Conservation (phyloP, 2,888 invertebrate genomes). For the Noctua pronuba region DNA sequence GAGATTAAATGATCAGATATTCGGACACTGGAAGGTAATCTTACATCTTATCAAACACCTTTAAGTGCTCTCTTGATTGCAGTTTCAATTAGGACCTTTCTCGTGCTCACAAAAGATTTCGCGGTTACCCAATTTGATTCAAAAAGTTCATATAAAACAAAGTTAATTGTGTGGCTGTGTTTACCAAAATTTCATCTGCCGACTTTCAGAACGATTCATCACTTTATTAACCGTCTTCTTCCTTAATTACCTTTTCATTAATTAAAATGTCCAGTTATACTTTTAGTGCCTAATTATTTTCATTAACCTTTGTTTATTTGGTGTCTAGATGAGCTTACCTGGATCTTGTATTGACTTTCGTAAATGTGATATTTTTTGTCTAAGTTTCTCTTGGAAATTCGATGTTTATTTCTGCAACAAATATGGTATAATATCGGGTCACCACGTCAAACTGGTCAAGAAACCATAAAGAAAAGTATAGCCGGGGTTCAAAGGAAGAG, state of each 20-base stretch:
- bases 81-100: constrained; percentile 33
- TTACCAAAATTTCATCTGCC: constrained; percentile 24
- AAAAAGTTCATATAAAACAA: constrained; percentile 30
- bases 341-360: constrained; percentile 19
- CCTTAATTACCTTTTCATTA: constrained; percentile 41
- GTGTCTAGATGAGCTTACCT: constrained; percentile 24
- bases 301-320: constrained; percentile 59
- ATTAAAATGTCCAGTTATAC: constrained; percentile 38
- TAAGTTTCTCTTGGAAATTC: constrained; percentile 19
- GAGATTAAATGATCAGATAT: constrained; percentile 9
- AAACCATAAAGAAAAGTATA: neutral
- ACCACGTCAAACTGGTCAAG: neutral
- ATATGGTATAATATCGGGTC: neutral
- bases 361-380: constrained; percentile 25
- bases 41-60: constrained; percentile 21
- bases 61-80: constrained; percentile 26
- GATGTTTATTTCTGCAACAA: neutral
- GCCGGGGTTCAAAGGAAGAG: neutral
- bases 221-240: constrained; percentile 34
- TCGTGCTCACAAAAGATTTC: constrained; percentile 27
- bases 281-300: constrained; percentile 46
- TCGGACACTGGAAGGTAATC: neutral
- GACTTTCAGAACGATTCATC: constrained; percentile 53
- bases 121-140: constrained; percentile 16
- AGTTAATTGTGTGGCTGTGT: constrained; percentile 24